These are phyloP conservation scores for Cricetomys ansorgei DNA, from an alignment of 2,113 vertebrate genomes.

Conservation along the genomic window DNA sequence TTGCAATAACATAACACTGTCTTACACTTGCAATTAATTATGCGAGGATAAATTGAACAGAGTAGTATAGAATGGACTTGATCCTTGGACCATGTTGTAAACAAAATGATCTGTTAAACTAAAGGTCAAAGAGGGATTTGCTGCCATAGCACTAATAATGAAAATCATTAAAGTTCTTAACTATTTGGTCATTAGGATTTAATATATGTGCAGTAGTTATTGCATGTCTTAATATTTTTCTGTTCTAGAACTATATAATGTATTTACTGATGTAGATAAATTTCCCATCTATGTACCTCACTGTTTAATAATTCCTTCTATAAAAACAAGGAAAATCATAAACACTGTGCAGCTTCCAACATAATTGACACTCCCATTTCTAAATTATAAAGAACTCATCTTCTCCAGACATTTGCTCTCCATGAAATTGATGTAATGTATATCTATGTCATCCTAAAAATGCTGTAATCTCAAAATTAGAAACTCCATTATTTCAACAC, in stretches of 20 bases:
- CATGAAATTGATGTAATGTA: not conserved
- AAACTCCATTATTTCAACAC: not conserved
- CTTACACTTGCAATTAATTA: conserved; percentile 48
- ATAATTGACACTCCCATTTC: not conserved
- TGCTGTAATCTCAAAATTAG: conserved; percentile 6
- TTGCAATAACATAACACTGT: not conserved
- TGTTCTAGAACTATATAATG: not conserved
- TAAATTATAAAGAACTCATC: conserved; percentile 12
- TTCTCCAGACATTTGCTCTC: not conserved
- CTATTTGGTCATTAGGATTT: conserved; percentile 33
- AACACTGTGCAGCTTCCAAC: conserved; percentile 13
- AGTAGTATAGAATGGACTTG: not conserved
- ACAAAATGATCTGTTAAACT: conserved; percentile 43
- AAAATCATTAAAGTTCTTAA: not conserved
- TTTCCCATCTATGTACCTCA: not conserved
- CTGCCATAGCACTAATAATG: not conserved
- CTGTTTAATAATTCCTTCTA: conserved; percentile 35
- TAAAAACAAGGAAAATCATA: conserved; percentile 3
- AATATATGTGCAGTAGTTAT: not conserved
- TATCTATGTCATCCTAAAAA: not conserved
- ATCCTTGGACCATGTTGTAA: not conserved
- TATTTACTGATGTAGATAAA: conserved; percentile 9
- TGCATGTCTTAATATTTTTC: not conserved
- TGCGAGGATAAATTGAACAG: conserved; percentile 15
- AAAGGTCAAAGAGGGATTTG: conserved; percentile 44